Base-by-base conservation (phyloP, 2,888 invertebrate species). In the Caenorhabditis panamensis region DNA sequence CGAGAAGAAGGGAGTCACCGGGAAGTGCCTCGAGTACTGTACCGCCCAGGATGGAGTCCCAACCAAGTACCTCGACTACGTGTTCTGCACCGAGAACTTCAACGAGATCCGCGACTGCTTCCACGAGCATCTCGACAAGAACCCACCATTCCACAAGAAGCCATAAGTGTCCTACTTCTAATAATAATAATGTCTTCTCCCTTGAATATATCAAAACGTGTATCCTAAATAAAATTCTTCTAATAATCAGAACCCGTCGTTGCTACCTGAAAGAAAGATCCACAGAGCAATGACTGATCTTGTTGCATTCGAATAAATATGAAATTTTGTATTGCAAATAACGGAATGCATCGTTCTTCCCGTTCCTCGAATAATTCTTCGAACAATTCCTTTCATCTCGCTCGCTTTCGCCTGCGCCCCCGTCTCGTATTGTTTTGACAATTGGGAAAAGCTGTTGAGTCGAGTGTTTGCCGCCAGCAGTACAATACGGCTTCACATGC, bases 1-100 rank as follows among this genome's bases (percentile, higher is more conserved):
- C 41, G 41, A 58, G 20, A 37, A 59, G 18, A 75, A 79, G 44
- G 87, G 87, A 59, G 87, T 87, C n/a, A 73, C 47, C 8, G 62
- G 68, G 3, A 54, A 84, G n/a, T 90, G 90, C 62, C 85, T 90
- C 82, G 84, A 87, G 44, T 90, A 90, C 71, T 90, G 90, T 62
- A 87, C 90, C 75, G 90, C 90, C n/a, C 89, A 88, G 4, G 85
- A 90, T 47, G 90, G 90, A 66, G 88, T 89, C 0, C 90, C 90
- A 11, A 86, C 88, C 28, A 89, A 90, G 79, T 87, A 87, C 72
- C 68, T 89, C 71, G 87, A 88, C 62, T 90, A 90, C 76, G 81
- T 87, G 26, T 79, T 85, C 62, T 90, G 90, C 54, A 83, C 90
- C 16, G 76, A 82, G 28, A 87, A 90, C 54, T 90, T 90, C 82